Evolutionary conservation across 2,888 invertebrate species (phyloP), one percentile per base, ranked within the genome.

Genomic region (Macrophya alboannulata): DNA sequence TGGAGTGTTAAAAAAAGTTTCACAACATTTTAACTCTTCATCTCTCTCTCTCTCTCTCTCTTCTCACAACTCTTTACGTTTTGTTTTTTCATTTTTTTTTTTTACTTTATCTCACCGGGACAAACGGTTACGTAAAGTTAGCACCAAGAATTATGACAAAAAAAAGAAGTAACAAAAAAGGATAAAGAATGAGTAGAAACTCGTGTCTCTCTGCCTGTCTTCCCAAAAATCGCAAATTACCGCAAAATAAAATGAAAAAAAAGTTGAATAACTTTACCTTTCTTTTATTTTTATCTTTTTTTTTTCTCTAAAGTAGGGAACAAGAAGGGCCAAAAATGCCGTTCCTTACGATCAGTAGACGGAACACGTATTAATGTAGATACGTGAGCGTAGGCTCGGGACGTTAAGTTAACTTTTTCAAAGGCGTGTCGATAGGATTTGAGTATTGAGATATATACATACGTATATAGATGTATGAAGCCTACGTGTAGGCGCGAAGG

Each of bases 351-450:
- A 71, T 71, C 71, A 43, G 71, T 71, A 71, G 71, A 71, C 40
- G 40, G 40, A 71, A 71, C 71, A 71, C 71, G 71, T 71, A 71
- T 71, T 71, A 71, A 62, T 62, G 62, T 62, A 62, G 62, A 71
- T 71, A 71, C 71, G 71, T 71, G 71, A 25, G 71, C 40, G 40
- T 15, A 5, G 37, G n/a, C 43, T 71, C 71, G 43, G n/a, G 40
- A 71, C 40, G 62, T 62, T 62, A 62, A 62, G 71, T 40, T 71
- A 71, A 71, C 71, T 71, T 71, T 31, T 71, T 71, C 40, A 71
- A 71, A 71, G 71, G 71, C 40, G 40, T 37, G 17, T 17, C 21
- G 15, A 40, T 40, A 71, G 17, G 40, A 71, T 40, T 37, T 71
- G 37, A 40, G 40, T 71, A 37, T 37, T 37, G 40, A 37, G 71